Percentiles rank a stretch among this genome's conserved stretches.
Evolutionary conservation across 2,888 invertebrate species (phyloP).

Genomic region (Hemistola chrysoprasaria): DNA sequence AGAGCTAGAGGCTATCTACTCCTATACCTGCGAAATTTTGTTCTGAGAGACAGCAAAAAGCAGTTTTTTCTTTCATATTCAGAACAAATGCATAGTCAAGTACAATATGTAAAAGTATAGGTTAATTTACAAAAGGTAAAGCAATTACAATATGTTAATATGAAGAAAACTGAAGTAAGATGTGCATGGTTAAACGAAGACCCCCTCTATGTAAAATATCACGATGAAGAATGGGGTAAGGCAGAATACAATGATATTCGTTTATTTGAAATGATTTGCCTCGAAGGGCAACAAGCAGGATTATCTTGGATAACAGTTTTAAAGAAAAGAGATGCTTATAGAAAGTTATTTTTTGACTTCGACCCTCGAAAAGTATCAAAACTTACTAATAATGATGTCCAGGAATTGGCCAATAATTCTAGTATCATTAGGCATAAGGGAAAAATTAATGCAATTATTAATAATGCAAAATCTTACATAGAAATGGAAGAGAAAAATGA

Average conservation of each 20-base stretch:
- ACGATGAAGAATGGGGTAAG: slow-evolving; percentile 71
- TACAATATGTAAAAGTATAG: too few species aligned
- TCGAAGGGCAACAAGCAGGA: slow-evolving; percentile 75
- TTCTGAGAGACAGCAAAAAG: too few species aligned
- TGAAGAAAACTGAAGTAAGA: slow-evolving; percentile 24
- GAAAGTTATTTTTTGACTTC: slow-evolving; percentile 53
- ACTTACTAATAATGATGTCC: slow-evolving; percentile 43
- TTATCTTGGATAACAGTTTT: slow-evolving; percentile 69
- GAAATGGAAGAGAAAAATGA: slow-evolving; percentile 54
- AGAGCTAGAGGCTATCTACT: too few species aligned
- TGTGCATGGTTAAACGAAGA: slow-evolving; percentile 64
- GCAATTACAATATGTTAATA: too few species aligned
- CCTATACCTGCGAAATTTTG: too few species aligned
- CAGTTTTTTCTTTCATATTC: too few species aligned
- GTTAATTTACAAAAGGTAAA: too few species aligned
- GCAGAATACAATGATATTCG: slow-evolving; percentile 48
- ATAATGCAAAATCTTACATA: slow-evolving; percentile 60
- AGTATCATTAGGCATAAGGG: slow-evolving; percentile 59
- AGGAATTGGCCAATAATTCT: slow-evolving; percentile 37
- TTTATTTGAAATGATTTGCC: slow-evolving; percentile 69
- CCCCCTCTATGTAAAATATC: slow-evolving; percentile 60
- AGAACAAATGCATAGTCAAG: too few species aligned
- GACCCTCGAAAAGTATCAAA: slow-evolving; percentile 50
- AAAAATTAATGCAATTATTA: slow-evolving; percentile 62
- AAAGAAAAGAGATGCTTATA: slow-evolving; percentile 63